These are phyloP conservation scores for Oreonectes daqikongensis DNA, from an alignment of 2,797 vertebrate genomes.

Conservation along the genomic window DNA sequence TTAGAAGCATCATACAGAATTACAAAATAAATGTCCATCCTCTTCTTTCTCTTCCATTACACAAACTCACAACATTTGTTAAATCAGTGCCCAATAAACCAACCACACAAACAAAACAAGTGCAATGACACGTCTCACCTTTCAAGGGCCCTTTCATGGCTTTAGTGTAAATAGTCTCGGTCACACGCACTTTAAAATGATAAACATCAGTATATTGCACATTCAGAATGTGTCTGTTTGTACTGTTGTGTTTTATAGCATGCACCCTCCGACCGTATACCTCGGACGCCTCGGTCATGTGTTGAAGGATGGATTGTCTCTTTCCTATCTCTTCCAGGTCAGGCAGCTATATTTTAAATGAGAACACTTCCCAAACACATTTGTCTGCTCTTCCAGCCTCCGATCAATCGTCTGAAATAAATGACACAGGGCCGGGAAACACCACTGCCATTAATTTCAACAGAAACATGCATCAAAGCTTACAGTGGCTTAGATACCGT, in stretches of 20 bases:
- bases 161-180: neutral
- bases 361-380: conserved; percentile 71
- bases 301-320: conserved; percentile 66
- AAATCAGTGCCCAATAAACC: neutral
- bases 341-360: conserved; percentile 71
- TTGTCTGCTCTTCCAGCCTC: conserved; percentile 69
- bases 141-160: neutral
- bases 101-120: no score
- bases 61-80: neutral
- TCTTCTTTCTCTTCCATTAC: no score
- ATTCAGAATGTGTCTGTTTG: neutral
- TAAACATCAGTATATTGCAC: neutral
- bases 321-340: conserved; percentile 68
- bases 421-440: conserved; percentile 68
- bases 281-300: conserved; percentile 23
- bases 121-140: neutral
- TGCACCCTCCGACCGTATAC: neutral
- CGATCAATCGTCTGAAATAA: conserved; percentile 77
- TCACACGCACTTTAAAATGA: neutral
- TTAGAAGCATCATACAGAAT: neutral
- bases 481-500: conserved; percentile 53
- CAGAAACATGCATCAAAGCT: conserved; percentile 66
- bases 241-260: neutral
- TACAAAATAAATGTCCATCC: neutral
- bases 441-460: conserved; percentile 74